phyloP scores from a whole-genome alignment of 2,797 vertebrate species.

The Spatula versicolor region DNA sequence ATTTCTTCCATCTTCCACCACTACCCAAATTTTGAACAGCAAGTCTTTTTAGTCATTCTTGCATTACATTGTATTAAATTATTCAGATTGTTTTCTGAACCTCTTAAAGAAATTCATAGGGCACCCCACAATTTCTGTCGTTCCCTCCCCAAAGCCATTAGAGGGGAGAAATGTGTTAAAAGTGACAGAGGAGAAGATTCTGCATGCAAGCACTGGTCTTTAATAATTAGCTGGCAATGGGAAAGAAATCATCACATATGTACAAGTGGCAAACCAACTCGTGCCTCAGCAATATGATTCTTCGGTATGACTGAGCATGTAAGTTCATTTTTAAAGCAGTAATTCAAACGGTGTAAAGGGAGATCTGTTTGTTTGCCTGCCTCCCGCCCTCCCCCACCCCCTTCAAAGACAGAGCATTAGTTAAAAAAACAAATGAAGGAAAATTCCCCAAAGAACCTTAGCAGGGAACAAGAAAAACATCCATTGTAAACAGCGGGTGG shows the following conservation, averaged over 20 bases:
- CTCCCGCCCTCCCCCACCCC: not conserved
- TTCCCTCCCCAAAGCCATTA: not conserved
- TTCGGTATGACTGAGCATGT: not conserved
- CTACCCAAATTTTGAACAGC: not conserved
- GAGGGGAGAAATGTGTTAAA: not conserved
- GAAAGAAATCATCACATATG: conserved; percentile 10
- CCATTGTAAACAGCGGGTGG: conserved; percentile 80
- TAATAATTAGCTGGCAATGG: not conserved
- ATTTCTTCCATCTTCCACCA: not conserved
- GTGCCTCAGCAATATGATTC: not conserved
- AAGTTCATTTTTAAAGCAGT: conserved; percentile 34
- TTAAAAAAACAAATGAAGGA: conserved; percentile 76
- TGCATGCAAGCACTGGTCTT: not conserved
- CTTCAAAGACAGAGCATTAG: conserved; percentile 64
- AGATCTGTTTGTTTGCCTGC: conserved; percentile 54
- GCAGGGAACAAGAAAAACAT: conserved; percentile 74
- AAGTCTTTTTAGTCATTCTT: not conserved
- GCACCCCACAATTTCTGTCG: not conserved
- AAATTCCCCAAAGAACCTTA: conserved; percentile 76
- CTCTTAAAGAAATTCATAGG: not conserved
- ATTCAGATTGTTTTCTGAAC: not conserved
- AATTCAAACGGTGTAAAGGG: conserved; percentile 27
- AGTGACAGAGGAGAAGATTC: not conserved
- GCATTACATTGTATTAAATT: conserved; percentile 3
- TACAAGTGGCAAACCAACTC: not conserved